Base-by-base conservation (phyloP, 2,797 vertebrate genomes). In the Ptychadena robeensis region DNA sequence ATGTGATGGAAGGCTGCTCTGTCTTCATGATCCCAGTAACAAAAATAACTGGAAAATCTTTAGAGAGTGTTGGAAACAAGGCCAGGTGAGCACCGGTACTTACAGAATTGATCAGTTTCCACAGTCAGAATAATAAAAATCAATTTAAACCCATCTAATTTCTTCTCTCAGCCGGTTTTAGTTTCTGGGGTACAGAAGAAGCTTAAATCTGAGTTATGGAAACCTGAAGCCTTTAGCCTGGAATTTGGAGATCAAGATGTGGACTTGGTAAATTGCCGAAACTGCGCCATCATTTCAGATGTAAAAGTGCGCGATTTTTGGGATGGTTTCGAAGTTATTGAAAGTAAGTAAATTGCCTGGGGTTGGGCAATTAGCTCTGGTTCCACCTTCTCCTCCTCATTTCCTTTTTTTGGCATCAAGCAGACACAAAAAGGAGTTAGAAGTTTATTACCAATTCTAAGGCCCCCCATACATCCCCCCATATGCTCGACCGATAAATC, bases 31-130 rank as follows among this genome's bases (percentile, higher is more conserved):
- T 88, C 97, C 98, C 79, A 95, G 97, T 91, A 99, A 99, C 93
- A 90, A 91, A 92, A 99, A 99, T 93, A 99, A 99, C 91, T 99
- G 98, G 98, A 99, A 99, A 92, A 99, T 99, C 90, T 99, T 99
- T 91, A 94, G 98, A 85, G 98, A 99, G 87, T 99, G 98, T 91
- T 99, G 98, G 98, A 99, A 99, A 86, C 98, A 99, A 92, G 98
- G 98, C 86, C 98, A 99, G 94, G 98, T 99, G 91, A 86, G 92
- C 14, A 18, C 59, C 64, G 0, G 7, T n/a, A 25, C 28, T 37
- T 61, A 14, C 11, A 25, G 12, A n/a, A n/a, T n/a, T 25, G 3
- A 14, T 27, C 8, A 22, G 9, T 22, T 53, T 64, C 25, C 11
- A 40, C 4, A 5, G 27, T 32, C n/a, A 32, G 10, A 4, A 9